Conservation (phyloP, 2,113 vertebrate species). For the Pedionomus torquatus region DNA sequence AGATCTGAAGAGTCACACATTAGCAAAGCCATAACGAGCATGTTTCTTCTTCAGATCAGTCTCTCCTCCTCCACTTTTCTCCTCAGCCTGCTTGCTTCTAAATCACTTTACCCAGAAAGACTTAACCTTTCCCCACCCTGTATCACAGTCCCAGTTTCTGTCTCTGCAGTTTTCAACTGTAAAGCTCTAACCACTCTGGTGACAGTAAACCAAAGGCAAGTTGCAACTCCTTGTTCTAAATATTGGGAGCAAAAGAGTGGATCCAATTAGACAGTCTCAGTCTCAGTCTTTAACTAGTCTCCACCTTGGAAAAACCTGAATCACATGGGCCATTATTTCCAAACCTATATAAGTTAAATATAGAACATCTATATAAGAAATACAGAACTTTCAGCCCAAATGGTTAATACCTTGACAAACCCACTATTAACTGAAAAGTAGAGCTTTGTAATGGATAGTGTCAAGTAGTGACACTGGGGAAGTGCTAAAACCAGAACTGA, state of each 20-base stretch:
- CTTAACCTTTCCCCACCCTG: background rate
- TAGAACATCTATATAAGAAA: background rate
- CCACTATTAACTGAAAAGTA: background rate
- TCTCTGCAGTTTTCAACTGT: background rate
- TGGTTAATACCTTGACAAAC: background rate
- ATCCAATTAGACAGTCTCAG: background rate
- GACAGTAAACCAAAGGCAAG: background rate
- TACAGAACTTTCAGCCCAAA: background rate
- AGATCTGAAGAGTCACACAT: background rate
- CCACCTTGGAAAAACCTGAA: background rate
- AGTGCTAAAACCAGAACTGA: background rate
- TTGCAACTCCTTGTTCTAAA: background rate
- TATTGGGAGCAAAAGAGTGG: background rate
- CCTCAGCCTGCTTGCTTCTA: background rate
- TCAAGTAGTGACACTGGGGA: background rate
- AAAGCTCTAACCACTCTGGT: background rate
- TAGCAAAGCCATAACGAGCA: background rate
- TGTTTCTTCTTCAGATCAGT: background rate
- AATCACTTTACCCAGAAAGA: background rate
- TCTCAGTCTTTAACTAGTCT: background rate
- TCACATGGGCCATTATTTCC: background rate
- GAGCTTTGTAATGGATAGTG: background rate
- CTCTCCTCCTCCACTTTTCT: background rate
- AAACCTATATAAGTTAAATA: background rate
- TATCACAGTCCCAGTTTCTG: background rate